Percentiles rank a stretch among this genome's conserved stretches.
Conservation (phyloP, 1,140 invertebrate species). For the Notospermus geniculatus region DNA sequence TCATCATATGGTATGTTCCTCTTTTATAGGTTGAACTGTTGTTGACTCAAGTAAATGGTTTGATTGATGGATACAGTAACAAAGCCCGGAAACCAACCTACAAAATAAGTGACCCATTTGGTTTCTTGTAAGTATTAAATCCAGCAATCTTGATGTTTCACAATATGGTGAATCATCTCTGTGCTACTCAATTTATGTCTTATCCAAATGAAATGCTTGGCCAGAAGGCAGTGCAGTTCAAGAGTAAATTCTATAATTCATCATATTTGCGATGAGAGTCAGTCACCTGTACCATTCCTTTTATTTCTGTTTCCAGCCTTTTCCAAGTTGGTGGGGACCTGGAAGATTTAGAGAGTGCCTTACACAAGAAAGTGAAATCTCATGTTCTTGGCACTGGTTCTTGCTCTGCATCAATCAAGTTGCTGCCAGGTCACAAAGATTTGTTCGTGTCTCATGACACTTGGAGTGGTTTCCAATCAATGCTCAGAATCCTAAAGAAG, state of each 20-base stretch:
- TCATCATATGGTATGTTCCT: no score
- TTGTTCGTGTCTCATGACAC: constrained; percentile 69
- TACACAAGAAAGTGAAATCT: constrained; percentile 31
- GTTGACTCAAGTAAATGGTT: constrained; percentile 57
- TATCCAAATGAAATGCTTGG: no score
- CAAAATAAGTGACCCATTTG: constrained; percentile 39
- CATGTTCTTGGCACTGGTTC: constrained; percentile 54
- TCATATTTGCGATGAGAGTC: no score
- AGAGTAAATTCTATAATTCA: no score
- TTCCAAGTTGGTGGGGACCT: constrained; percentile 71
- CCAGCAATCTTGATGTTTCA: neutral
- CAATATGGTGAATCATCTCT: no score
- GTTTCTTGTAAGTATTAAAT: constrained; percentile 37
- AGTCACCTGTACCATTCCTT: no score
- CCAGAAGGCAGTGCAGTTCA: no score
- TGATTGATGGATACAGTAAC: constrained; percentile 58
- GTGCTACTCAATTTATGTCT: no score
- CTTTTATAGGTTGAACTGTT: constrained; percentile 55
- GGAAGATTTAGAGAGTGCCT: constrained; percentile 65
- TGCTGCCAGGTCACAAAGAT: constrained; percentile 60
- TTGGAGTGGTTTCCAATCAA: constrained; percentile 74
- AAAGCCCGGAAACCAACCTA: constrained; percentile 44
- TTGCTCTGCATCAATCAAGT: constrained; percentile 66
- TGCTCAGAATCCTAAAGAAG: constrained; percentile 85
- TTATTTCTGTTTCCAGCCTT: constrained; percentile 31